Evolutionary conservation across 2,113 vertebrate genomes (phyloP).

Genomic region (Rostratula benghalensis): DNA sequence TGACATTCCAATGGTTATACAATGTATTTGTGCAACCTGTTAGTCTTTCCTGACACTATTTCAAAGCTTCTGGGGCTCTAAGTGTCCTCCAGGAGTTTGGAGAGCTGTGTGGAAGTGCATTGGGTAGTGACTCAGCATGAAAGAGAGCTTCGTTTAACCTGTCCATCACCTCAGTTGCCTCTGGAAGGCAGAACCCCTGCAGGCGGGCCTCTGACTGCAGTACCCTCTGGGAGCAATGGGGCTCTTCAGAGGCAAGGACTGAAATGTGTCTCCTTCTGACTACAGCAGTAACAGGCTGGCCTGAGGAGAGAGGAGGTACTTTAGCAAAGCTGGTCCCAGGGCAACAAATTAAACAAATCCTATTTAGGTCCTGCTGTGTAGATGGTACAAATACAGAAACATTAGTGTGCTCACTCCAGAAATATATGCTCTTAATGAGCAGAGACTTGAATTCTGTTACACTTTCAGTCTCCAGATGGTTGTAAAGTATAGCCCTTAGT

Average conservation of each 20-base stretch:
- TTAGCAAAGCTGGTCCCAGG: not conserved
- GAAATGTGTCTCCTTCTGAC: not conserved
- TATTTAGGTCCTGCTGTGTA: not conserved
- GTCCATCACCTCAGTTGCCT: not conserved
- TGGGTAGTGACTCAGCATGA: fast-evolving
- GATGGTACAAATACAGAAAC: not conserved
- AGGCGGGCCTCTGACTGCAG: not conserved
- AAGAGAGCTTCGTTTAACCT: not conserved
- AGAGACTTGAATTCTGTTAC: not conserved
- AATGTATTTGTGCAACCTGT: not conserved
- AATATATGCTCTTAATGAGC: not conserved
- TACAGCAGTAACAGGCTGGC: not conserved
- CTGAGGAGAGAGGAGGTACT: not conserved
- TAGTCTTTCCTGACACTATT: not conserved
- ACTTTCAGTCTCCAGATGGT: not conserved
- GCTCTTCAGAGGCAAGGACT: not conserved
- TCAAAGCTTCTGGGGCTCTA: not conserved
- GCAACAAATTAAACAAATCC: not conserved
- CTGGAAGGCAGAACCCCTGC: not conserved
- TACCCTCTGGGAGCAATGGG: not conserved
- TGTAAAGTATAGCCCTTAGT: not conserved
- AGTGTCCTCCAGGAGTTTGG: not conserved
- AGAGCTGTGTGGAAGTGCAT: not conserved
- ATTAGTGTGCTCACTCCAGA: not conserved
- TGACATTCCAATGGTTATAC: not conserved